Base-by-base conservation (phyloP, 2,888 invertebrate species). In the Chrysolina haemoptera region DNA sequence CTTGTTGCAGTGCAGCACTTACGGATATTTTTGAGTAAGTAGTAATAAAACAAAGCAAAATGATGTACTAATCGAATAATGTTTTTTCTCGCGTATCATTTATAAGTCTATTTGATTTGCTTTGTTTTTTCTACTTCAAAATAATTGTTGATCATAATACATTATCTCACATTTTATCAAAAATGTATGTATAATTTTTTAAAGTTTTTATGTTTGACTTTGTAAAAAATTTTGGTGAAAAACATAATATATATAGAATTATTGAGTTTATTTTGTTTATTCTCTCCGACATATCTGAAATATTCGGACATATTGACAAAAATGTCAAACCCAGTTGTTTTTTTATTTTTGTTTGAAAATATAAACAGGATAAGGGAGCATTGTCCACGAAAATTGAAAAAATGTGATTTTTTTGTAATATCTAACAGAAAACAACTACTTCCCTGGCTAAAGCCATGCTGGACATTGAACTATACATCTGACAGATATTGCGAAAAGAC, bases 151-250 rank as follows among this genome's bases (percentile, higher is more conserved):
- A 59, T 74, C 67, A 43, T 53, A 67, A 48, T 43, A 18, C 43
- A 68, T 53, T 72, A 48, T 71, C 41, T 53, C 65, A 65, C 43
- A 46, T 73, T 78, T 75, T 68, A 55, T 63, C 46, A 12, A 41
- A 68, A 76, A 68, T 74, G 75, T 62, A 71, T 76, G 74, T 70
- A 76, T 76, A 68, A 71, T 79, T 80, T 79, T 79, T 80, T 78
- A 78, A 80, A 73, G 78, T 79, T 80, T 80, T 77, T 80, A 78
- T 80, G 80, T 80, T 79, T 75, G 75, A 74, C 76, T 70, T 79
- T 79, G 78, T 79, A 79, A 79, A 79, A 79, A 78, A 73, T 41
- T n/a, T n/a, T 69, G 66, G 43, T 35, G 8, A 62, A 75, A 76
- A 78, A 76, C 70, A 77, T 72, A 76, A 78, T 75, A 79, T 77